Evolutionary conservation across 2,113 vertebrate genomes (phyloP).

Genomic region (Condylura cristata): DNA sequence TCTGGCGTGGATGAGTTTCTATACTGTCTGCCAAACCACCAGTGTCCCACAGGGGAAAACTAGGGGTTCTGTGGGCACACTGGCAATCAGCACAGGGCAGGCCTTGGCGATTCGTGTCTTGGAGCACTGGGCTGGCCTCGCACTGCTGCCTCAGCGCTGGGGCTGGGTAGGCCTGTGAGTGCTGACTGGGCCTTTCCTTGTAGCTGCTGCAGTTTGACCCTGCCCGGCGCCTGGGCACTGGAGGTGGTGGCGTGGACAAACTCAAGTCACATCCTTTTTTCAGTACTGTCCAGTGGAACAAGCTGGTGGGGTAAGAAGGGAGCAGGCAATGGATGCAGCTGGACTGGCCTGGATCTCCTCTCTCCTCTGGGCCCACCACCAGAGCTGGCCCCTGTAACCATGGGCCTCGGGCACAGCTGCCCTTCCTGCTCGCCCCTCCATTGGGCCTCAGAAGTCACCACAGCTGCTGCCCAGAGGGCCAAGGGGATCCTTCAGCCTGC

Average conservation of each 20-base stretch:
- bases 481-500: not conserved
- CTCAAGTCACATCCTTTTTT: conserved; percentile 98
- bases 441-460: not conserved
- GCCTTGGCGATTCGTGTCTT: too few species aligned
- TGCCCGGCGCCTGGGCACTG: conserved; percentile 89
- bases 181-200: conserved; percentile 35
- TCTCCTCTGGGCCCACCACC: not conserved
- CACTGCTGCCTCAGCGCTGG: too few species aligned
- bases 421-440: not conserved
- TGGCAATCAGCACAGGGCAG: too few species aligned
- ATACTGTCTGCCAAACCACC: not conserved
- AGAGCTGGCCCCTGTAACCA: not conserved
- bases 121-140: not conserved
- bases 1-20: not conserved
- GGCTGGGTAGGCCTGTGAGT: not conserved
- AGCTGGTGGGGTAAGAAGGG: conserved; percentile 86
- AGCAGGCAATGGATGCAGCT: not conserved
- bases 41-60: not conserved
- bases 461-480: not conserved
- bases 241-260: conserved; percentile 89
- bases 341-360: not conserved
- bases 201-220: conserved; percentile 95
- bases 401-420: not conserved
- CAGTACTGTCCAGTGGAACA: conserved; percentile 90
- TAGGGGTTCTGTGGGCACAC: not conserved